These are phyloP conservation scores for Rhingia rostrata DNA, from an alignment of 2,888 invertebrate species.

Conservation along the genomic window DNA sequence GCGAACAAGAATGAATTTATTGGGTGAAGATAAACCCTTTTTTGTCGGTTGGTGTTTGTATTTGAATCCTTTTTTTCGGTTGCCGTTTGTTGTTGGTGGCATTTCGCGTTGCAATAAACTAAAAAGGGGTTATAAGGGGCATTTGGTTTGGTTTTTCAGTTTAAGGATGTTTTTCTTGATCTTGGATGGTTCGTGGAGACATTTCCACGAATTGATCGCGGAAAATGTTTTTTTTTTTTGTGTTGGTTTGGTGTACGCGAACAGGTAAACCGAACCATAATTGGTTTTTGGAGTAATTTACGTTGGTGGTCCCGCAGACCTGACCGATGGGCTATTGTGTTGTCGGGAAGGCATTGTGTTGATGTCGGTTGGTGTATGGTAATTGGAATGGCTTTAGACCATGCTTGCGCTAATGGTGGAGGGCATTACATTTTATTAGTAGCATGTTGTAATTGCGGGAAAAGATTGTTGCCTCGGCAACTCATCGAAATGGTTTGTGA, in stretches of 20 bases:
- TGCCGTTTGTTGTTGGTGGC: constrained; percentile 56
- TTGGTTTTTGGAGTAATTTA: constrained; percentile 59
- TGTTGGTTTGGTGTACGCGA: constrained; percentile 4
- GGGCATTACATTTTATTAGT: constrained; percentile 38
- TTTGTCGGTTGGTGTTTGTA: constrained; percentile 21
- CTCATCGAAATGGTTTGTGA: no score
- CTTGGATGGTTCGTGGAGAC: constrained; percentile 8
- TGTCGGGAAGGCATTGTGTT: constrained; percentile 39
- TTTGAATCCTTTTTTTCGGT: constrained; percentile 44
- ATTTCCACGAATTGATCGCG: constrained; percentile 60
- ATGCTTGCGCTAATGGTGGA: constrained; percentile 48
- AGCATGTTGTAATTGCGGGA: constrained; percentile 39
- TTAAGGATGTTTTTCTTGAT: background rate
- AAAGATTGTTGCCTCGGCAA: background rate
- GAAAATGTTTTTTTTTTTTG: constrained; percentile 44
- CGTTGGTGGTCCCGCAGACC: constrained; percentile 61
- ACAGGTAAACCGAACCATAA: constrained; percentile 68
- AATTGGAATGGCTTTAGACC: constrained; percentile 29
- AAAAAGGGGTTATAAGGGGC: constrained; percentile 57
- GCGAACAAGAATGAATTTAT: constrained; percentile 64
- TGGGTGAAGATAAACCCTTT: constrained; percentile 58
- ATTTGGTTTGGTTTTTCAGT: constrained; percentile 44
- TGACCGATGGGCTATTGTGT: constrained; percentile 60
- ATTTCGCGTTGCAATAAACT: constrained; percentile 71
- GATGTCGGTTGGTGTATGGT: constrained; percentile 4